phyloP scores from a whole-genome alignment of 2,888 invertebrate species.

The Melipona bicolor region DNA sequence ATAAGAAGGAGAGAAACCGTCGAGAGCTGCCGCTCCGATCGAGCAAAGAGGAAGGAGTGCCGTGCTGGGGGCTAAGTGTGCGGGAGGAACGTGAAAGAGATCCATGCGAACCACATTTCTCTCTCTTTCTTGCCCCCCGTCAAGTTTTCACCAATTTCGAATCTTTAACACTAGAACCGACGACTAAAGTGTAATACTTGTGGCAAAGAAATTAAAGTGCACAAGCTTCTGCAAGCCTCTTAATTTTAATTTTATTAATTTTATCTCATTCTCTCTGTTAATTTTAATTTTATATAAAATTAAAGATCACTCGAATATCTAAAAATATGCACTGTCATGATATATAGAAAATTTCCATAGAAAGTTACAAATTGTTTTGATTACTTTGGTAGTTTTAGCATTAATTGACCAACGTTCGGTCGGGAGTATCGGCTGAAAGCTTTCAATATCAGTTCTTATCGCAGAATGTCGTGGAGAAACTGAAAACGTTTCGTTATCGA shows the following conservation, averaged over 20 bases:
- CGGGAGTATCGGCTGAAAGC: background rate
- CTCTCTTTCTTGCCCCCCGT: background rate
- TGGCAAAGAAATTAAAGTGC: too few relatives aligned
- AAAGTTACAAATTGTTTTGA: too few relatives aligned
- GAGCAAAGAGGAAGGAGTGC: constrained; percentile 54
- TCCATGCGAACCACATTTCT: constrained; percentile 11
- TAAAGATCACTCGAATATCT: too few relatives aligned
- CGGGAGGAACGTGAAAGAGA: constrained; percentile 56
- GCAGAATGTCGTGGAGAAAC: background rate
- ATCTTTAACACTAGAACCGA: background rate
- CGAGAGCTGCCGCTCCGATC: constrained; percentile 51
- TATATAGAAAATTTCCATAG: too few relatives aligned
- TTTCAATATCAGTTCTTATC: background rate
- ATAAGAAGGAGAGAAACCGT: constrained; percentile 63
- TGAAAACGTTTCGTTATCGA: background rate
- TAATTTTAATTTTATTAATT: too few relatives aligned
- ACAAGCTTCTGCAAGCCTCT: too few relatives aligned
- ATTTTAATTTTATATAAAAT: too few relatives aligned
- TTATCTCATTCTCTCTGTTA: too few relatives aligned
- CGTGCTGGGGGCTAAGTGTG: constrained; percentile 36
- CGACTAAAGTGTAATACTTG: too few relatives aligned
- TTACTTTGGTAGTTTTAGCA: too few relatives aligned
- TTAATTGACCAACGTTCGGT: background rate
- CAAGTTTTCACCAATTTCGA: constrained; percentile 12
- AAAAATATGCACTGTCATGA: too few relatives aligned